Evolutionary conservation across 2,797 vertebrate genomes (phyloP), one percentile per base, ranked within the genome.

Genomic region (Neosilurus hyrtlii): DNA sequence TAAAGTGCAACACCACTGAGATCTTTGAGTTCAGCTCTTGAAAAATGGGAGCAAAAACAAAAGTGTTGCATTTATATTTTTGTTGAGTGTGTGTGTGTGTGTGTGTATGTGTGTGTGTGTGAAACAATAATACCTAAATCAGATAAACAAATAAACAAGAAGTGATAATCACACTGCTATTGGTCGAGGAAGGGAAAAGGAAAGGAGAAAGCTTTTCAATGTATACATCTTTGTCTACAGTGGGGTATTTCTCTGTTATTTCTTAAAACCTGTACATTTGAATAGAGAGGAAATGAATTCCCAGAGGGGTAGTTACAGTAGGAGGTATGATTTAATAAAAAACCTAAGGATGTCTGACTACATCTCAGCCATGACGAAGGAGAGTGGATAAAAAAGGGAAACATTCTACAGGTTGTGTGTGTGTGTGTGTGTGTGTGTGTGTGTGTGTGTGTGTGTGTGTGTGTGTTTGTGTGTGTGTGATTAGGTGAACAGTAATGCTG

Each of bases 391-490:
- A 15, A 63, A 22, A 68, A 20, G 16, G n/a, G 65, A 66, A n/a
- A 43, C 65, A n/a, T 65, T 15, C 20, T 61, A 26, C 73, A 49
- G 82, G 71, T 56, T 18, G 16, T 18, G 56, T 56, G 54, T 56
- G 54, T 56, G 14, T 56, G 54, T 56, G 54, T 56, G 14, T 56
- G 54, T 56, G 14, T 56, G 54, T 56, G 54, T 56, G n/a, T n/a
- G n/a, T n/a, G n/a, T n/a, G 54, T 56, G 54, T 56, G 54, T 56
- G 54, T 56, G 54, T 56, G 54, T 56, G 54, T 62, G 61, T 62
- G 61, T 62, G 61, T 62, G 18, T 59, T 37, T 88, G 68, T 65
- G 30, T 72, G 52, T 54, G 80, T 70, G 56, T 66, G 86, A 89
- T 86, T 80, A 84, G 63, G 59, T 9, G 35, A 71, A 73, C 57